A percentile compares a stretch with the other conserved stretches of the same genome.
Evolutionary conservation across 2,113 vertebrate genomes (phyloP).

Genomic region (Zosterops hypoxanthus): DNA sequence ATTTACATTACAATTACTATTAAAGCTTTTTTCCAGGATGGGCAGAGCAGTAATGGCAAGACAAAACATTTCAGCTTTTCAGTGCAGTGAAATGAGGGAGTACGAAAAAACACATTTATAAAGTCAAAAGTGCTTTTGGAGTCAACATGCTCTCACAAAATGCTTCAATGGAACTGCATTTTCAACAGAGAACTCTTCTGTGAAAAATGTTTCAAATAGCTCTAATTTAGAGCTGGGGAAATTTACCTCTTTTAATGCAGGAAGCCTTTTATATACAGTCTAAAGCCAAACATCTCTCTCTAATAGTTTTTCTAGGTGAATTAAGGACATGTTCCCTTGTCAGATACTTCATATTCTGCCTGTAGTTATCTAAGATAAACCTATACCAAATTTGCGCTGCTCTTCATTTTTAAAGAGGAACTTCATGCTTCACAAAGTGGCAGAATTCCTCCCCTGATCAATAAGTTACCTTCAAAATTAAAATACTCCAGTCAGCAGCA

Average conservation of each 20-base stretch:
- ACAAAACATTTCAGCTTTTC: constrained; percentile 21
- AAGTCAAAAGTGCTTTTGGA: constrained; percentile 57
- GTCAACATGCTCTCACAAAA: constrained; percentile 54
- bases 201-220: constrained; percentile 61
- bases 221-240: constrained; percentile 55
- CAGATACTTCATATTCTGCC: not conserved
- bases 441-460: not conserved
- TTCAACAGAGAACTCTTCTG: constrained; percentile 62
- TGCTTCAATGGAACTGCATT: constrained; percentile 58
- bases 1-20: constrained; percentile 1
- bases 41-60: not conserved
- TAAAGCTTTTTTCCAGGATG: not conserved
- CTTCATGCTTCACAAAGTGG: not conserved
- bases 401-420: not conserved
- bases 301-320: constrained; percentile 59
- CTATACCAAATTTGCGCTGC: not conserved
- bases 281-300: constrained; percentile 45
- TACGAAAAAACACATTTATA: constrained; percentile 37
- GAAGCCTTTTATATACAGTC: constrained; percentile 53
- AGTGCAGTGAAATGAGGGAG: not conserved
- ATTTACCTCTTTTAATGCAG: constrained; percentile 53
- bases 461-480: not conserved
- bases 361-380: not conserved
- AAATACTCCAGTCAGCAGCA: not conserved
- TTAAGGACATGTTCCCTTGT: constrained; percentile 23